Evolutionary conservation across 2,888 invertebrate genomes (phyloP), one percentile per base, ranked within the genome.

Genomic region (Cecidostiba fungosa): DNA sequence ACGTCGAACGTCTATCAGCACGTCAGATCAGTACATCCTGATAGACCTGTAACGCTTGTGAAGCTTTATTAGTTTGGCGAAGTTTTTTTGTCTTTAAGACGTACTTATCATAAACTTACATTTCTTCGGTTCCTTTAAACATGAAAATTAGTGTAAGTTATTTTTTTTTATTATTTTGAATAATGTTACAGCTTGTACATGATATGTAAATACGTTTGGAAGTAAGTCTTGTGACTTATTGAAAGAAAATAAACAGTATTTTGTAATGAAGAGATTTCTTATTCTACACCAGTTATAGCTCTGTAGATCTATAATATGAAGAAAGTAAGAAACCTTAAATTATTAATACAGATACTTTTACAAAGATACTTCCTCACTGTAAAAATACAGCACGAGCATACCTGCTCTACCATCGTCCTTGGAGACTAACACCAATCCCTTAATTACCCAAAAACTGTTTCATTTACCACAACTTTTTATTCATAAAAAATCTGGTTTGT

Each of bases 1-100:
- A 90, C 91, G 3, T 92, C 92, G 16, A 92, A 92, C 87, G 88
- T 92, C 85, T 92, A 92, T 87, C 92, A 92, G 47, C 92, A 93
- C 88, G 88, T 92, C 32, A 89, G 93, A 87, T 89, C 89, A 81
- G 91, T 92, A 50, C 93, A 93, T 84, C 91, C 91, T 3, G 80
- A 88, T 26, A 79, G 92, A 59, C 86, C 85, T 66, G 92, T 93
- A 62, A 90, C 91, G 0, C 89, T 92, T 47, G 88, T 93, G 66
- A 91, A 91, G 86, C 90, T 92, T n/a, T 92, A 92, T 82, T 93
- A 87, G 90, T 47, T 19, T 16, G 26, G 6, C 14, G 23, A 54
- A 54, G 54, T 16, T 19, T 19, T 16, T 19, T 19, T 16, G 54
- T 43, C 8, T 12, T 43, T 10, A 10, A 32, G 32, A 32, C 32